Evolutionary conservation across 2,888 invertebrate species (phyloP).

Genomic region (Vannuccia rotundouncinata): DNA sequence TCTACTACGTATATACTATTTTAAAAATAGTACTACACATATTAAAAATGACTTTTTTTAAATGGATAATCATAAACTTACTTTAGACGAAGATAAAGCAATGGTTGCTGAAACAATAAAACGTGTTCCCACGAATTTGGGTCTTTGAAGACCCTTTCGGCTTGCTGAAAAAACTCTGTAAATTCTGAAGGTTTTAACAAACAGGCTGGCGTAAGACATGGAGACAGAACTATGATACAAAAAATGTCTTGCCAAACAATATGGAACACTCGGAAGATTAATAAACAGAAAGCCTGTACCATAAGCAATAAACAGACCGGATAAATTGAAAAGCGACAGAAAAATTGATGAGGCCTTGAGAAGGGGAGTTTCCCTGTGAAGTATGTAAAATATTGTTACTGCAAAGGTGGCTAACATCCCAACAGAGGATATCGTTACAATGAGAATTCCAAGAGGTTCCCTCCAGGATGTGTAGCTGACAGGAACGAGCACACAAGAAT

Average conservation of each 20-base stretch:
- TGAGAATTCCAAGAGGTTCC: neutral
- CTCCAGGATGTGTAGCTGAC: neutral
- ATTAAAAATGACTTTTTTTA: too few relatives aligned
- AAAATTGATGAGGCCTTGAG: constrained; percentile 8
- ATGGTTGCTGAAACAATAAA: constrained; percentile 6
- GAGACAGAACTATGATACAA: neutral
- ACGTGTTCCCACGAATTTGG: constrained; percentile 6
- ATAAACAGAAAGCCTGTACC: neutral
- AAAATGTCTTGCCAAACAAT: neutral
- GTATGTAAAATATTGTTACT: neutral
- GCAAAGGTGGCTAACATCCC: neutral
- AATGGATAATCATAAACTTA: too few relatives aligned
- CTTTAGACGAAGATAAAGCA: neutral
- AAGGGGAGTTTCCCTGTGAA: neutral
- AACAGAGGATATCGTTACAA: neutral
- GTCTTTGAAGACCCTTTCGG: neutral
- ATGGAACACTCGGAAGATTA: neutral
- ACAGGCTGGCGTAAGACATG: constrained; percentile 10
- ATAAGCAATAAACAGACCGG: neutral
- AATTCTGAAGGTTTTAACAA: neutral
- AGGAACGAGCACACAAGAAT: neutral
- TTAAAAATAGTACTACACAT: too few relatives aligned
- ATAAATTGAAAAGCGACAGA: neutral
- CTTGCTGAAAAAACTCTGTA: neutral
- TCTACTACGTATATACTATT: too few relatives aligned